A percentile compares a stretch with the other conserved stretches of the same genome.
Conservation (phyloP, 2,888 invertebrate species). For the Fabriciana adippe region DNA sequence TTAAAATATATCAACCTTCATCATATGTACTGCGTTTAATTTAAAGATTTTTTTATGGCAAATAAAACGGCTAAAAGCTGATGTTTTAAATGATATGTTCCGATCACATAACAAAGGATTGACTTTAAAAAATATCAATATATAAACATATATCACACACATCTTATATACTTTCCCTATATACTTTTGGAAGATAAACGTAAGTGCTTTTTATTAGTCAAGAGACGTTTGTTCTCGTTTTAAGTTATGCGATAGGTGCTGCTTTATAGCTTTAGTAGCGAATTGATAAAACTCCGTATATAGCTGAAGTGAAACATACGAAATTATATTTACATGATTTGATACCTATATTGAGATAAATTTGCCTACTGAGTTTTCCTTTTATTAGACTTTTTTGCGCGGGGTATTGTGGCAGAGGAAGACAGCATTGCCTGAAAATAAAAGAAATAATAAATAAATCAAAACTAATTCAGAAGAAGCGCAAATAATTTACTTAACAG, state of each 20-base stretch:
- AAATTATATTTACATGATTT: constrained; percentile 19
- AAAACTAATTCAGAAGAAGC: constrained; percentile 38
- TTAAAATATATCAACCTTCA: not conserved
- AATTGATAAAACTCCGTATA: not conserved
- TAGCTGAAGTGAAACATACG: constrained; percentile 2
- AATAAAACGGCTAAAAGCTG: no score
- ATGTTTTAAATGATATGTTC: constrained; percentile 12
- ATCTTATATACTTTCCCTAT: constrained; percentile 4
- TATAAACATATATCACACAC: not conserved
- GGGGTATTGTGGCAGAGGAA: constrained; percentile 87
- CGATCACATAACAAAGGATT: constrained; percentile 2
- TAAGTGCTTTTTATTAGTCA: not conserved
- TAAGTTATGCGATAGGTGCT: not conserved
- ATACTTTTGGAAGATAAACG: constrained; percentile 7
- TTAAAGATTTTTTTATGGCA: no score
- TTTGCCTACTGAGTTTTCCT: constrained; percentile 83
- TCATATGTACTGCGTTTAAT: no score
- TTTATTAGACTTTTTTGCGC: constrained; percentile 88
- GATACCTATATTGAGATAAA: constrained; percentile 41
- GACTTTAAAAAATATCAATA: not conserved
- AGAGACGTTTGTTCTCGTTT: not conserved
- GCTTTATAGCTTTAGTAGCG: constrained; percentile 11
- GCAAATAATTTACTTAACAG: constrained; percentile 18
- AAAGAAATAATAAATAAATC: constrained; percentile 60
- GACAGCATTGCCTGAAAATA: constrained; percentile 85